Evolutionary conservation across 2,113 vertebrate genomes (phyloP), one percentile per base, ranked within the genome.

Genomic region (Solenodon paradoxus): DNA sequence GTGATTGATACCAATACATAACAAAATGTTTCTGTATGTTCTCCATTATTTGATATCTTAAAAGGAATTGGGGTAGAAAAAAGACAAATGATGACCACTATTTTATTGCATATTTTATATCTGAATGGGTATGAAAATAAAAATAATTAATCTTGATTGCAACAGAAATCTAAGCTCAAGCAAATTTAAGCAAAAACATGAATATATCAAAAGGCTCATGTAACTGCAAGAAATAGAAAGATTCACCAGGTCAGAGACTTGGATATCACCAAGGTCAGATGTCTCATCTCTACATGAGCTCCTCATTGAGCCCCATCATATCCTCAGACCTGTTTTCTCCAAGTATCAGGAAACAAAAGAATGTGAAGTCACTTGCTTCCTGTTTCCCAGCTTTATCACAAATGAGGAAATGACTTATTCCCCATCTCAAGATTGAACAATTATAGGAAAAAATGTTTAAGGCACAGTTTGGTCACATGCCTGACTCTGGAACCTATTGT

Each of bases 351-450:
- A 15, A 66, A 91, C 87, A 88, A 90, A 49, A 71, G 77, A 64
- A 71, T 13, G 12, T 61, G 83, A 86, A 96, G 68, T 84, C 88
- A 95, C 83, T 90, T 97, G 96, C 80, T 94, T 96, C 93, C 95
- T 92, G 80, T 90, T 94, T 91, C 64, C 88, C 63, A 94, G 45
- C 47, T 71, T 71, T n/a, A 84, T 66, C 83, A 72, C 38, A 75
- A 80, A 30, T 59, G 71, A 94, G 93, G 92, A 96, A 92, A 94
- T 75, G 53, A 63, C 66, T 74, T 63, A 38, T 59, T 24, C 17
- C 51, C 47, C 57, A 84, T 92, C 45, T 71, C 78, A 12, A 95
- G 38, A 78, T 84, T 80, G 75, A 96, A 94, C 64, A 96, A 96
- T 92, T 71, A 87, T 47, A 83, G 94, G 90, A 77, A 95, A 89